Conservation (phyloP, 2,888 invertebrate species). For the Aspidiotus destructor region DNA sequence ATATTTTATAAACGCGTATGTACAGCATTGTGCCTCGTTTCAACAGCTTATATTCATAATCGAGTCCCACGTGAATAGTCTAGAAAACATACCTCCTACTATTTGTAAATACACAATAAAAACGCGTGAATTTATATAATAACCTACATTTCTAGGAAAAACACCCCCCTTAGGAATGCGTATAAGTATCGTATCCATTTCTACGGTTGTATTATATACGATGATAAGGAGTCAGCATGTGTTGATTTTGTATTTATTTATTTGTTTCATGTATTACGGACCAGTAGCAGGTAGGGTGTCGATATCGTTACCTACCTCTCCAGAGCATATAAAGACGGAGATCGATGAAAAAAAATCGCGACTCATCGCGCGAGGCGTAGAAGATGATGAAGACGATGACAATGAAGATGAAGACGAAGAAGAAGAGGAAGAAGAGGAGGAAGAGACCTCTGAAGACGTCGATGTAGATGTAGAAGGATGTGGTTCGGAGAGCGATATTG, state of each 20-base stretch:
- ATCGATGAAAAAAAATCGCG: conserved; percentile 13
- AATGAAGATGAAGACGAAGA: conserved; percentile 14
- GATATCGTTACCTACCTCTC: conserved; percentile 23
- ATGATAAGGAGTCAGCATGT: no score
- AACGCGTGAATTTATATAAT: not conserved
- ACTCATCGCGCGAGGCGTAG: not conserved
- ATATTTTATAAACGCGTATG: conserved; percentile 4
- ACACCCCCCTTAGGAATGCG: no score
- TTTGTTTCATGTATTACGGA: conserved; percentile 6
- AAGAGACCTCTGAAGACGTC: conserved; percentile 27
- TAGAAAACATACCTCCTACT: no score
- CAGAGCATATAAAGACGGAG: conserved; percentile 19
- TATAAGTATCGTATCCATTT: no score
- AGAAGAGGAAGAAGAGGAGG: conserved; percentile 23
- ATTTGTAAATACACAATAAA: no score
- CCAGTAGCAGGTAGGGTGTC: conserved; percentile 25
- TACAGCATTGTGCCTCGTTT: conserved; percentile 6
- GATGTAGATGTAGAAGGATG: conserved; percentile 29
- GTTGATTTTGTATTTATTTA: not conserved
- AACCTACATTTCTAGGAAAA: no score
- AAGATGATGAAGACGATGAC: conserved; percentile 22
- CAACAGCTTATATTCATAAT: not conserved
- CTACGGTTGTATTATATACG: no score
- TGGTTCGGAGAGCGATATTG: conserved; percentile 23
- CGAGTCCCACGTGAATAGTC: not conserved